Evolutionary conservation across 2,797 vertebrate genomes (phyloP).

Genomic region (Sorex maritimensis): DNA sequence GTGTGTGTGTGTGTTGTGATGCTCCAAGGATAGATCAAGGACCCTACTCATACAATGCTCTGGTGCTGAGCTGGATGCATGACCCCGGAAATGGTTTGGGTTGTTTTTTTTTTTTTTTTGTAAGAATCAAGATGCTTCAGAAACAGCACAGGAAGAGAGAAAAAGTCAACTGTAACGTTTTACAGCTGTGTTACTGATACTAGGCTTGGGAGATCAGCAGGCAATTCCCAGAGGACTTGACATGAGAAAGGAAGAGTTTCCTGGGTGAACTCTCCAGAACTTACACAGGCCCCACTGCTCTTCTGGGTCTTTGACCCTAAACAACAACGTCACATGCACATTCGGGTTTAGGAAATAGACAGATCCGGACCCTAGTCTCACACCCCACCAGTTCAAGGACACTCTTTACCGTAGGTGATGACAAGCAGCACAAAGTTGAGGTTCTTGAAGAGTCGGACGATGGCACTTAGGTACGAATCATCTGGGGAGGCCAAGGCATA

Average conservation of each 20-base stretch:
- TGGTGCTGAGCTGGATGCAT: no score
- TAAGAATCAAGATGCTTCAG: background rate
- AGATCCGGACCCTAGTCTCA: background rate
- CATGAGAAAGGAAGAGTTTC: background rate
- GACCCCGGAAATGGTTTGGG: no score
- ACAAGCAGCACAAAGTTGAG: constrained; percentile 95
- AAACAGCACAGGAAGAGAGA: no score
- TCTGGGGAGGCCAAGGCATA: constrained; percentile 88
- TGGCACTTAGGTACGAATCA: constrained; percentile 94
- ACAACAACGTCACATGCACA: background rate
- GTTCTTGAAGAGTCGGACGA: constrained; percentile 93
- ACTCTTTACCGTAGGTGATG: constrained; percentile 95
- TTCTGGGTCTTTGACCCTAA: background rate
- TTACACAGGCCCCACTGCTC: background rate
- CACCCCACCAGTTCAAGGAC: background rate
- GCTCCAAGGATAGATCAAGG: background rate
- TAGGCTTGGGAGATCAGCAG: background rate
- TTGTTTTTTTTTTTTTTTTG: no score
- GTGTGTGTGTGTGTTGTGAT: background rate
- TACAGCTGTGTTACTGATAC: background rate
- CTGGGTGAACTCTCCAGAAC: background rate
- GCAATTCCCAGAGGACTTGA: background rate
- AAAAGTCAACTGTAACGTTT: background rate
- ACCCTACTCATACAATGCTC: no score
- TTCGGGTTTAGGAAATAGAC: background rate